Conservation (phyloP, 2,888 invertebrate genomes). For the Miltochrista miniata region DNA sequence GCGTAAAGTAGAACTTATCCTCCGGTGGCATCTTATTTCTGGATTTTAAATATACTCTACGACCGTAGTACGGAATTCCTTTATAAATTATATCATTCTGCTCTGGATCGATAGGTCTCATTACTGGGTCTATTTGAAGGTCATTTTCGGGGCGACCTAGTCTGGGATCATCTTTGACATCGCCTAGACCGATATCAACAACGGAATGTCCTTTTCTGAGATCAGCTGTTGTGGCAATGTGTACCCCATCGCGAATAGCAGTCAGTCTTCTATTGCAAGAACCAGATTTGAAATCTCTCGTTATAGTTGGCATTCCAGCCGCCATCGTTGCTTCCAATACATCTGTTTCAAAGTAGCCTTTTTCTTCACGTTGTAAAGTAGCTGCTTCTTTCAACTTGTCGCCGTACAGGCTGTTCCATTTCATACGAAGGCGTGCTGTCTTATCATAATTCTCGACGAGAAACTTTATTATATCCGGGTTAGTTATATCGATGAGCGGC, state of each 20-base stretch:
- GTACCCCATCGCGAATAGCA: conserved; percentile 40
- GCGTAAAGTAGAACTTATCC: conserved; percentile 50
- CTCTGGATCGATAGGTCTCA: conserved; percentile 48
- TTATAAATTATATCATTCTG: conserved; percentile 46
- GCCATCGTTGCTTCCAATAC: conserved; percentile 40
- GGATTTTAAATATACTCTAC: conserved; percentile 46
- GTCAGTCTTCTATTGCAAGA: conserved; percentile 34
- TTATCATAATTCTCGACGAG: conserved; percentile 54
- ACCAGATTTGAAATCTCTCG: conserved; percentile 39
- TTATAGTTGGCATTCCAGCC: conserved; percentile 42
- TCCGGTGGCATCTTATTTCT: conserved; percentile 46
- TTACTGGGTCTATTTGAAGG: conserved; percentile 43
- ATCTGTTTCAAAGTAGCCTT: conserved; percentile 42
- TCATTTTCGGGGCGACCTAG: conserved; percentile 46
- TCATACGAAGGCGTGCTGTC: conserved; percentile 49
- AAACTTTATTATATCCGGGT: conserved; percentile 52
- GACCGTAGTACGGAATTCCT: conserved; percentile 46
- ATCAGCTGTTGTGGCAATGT: conserved; percentile 35
- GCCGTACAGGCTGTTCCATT: conserved; percentile 46
- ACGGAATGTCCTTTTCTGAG: conserved; percentile 50
- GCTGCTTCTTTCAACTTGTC: conserved; percentile 46
- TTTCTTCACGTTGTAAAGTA: conserved; percentile 42
- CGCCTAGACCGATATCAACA: conserved; percentile 49
- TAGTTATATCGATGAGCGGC: conserved; percentile 51
- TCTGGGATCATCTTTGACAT: conserved; percentile 48